Base-by-base conservation (phyloP, 2,797 vertebrate species). In the Spheniscus humboldti region DNA sequence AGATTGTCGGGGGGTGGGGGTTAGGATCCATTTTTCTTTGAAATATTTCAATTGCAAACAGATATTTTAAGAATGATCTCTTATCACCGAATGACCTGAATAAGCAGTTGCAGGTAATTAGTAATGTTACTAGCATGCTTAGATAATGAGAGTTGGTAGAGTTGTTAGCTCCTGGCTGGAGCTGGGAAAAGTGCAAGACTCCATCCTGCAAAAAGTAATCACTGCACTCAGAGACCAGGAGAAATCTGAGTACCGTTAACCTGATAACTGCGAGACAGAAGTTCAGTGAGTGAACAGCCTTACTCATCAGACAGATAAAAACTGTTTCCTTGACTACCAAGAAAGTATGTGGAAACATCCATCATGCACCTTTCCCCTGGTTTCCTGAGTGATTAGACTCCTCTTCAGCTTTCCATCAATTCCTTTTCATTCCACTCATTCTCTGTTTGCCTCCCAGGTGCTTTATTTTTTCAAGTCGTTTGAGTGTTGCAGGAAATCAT, bases 321-420 rank as follows among this genome's bases (percentile, higher is more conserved):
- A 62, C 53, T 75, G 86, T 97, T 88, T 88, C 94, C 92, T 81
- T 96, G 94, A 33, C 92, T 96, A 93, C 77, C 53, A 55, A 81
- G 71, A 78, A 86, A 62, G 22, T 13, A 14, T 20, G 53, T 86
- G 80, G 73, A 50, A 88, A 41, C 66, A 84, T 84, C 93, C 73
- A 78, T 88, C 83, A 6, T 5, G 1, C 53, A 88, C 94, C 76
- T 95, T 88, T 77, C 69, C 80, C 55, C 64, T 71, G 45, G 73
- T 84, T 75, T 77, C 48, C 69, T 72, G 50, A 66, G 62, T 84
- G 92, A 92, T 96, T 84, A 92, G 50, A 30, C 53, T 90, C n/a
- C 79, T 95, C 86, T 96, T 95, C 93, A 96, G 86, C 77, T 93
- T 82, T 86, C 95, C 77, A 78, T 92, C 92, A 90, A 59, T 88